Conservation (phyloP, 2,888 invertebrate species). For the Polymixis lichenea region DNA sequence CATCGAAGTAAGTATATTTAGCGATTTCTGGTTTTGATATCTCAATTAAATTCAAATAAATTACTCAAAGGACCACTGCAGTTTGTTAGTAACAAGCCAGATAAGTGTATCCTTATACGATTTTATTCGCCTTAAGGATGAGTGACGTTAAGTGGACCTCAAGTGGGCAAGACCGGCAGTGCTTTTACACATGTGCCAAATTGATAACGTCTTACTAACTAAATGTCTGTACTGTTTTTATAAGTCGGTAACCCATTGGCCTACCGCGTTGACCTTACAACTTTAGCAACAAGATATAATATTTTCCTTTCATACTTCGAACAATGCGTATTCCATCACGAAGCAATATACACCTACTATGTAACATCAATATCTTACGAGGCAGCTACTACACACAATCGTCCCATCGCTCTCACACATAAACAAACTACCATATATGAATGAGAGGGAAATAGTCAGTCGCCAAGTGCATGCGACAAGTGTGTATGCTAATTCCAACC, state of each 20-base stretch:
- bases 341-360: conserved; percentile 41
- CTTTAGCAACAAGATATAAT: conserved; percentile 25
- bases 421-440: conserved; percentile 16
- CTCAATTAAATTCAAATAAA: conserved; percentile 29
- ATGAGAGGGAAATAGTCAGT: conserved; percentile 67
- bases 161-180: conserved; percentile 44
- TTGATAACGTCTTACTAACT: conserved; percentile 27
- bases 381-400: conserved; percentile 37
- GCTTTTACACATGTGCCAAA: conserved; percentile 50
- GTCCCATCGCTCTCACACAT: conserved; percentile 27
- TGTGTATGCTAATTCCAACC: conserved; percentile 85
- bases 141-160: conserved; percentile 57
- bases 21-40: not conserved
- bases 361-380: conserved; percentile 38
- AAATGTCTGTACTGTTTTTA: conserved; percentile 6
- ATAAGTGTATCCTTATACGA: conserved; percentile 55
- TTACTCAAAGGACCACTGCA: conserved; percentile 26
- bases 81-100: conserved; percentile 45
- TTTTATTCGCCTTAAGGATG: conserved; percentile 59
- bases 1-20: not conserved
- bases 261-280: conserved; percentile 29
- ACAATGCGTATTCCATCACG: conserved; percentile 47
- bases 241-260: conserved; percentile 26
- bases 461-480: conserved; percentile 82
- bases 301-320: conserved; percentile 28